phyloP scores from a whole-genome alignment of 53 echinoderm and acorn worm species.

The Crossaster papposus region DNA sequence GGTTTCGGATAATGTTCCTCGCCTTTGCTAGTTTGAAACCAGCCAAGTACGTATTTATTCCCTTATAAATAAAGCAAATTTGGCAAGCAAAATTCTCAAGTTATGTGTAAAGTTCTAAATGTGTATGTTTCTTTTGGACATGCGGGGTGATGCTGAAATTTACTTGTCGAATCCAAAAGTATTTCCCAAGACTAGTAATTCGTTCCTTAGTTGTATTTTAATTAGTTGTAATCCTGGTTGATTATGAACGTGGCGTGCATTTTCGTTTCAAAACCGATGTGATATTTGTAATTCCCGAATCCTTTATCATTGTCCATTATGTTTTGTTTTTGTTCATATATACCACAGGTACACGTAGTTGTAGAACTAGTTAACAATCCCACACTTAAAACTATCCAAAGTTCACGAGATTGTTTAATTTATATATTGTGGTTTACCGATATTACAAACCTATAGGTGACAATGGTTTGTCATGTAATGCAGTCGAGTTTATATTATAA shows the following conservation, averaged over 20 bases:
- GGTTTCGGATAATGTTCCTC: no score
- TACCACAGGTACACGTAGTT: background rate
- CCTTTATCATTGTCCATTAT: background rate
- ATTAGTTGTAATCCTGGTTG: background rate
- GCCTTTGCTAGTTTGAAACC: no score
- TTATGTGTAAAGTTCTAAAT: background rate
- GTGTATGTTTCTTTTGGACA: background rate
- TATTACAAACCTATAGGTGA: background rate
- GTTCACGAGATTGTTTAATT: conserved; percentile 44
- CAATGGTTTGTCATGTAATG: conserved; percentile 24
- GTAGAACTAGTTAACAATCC: conserved; percentile 1
- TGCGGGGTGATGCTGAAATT: background rate
- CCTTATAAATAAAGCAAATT: no score
- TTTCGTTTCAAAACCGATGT: background rate
- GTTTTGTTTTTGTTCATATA: background rate
- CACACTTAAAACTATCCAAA: conserved; percentile 30
- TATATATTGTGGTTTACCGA: conserved; percentile 32
- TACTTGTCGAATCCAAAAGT: background rate
- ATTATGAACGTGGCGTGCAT: background rate
- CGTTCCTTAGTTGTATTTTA: background rate
- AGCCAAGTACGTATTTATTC: no score
- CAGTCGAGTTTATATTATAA: conserved; percentile 45
- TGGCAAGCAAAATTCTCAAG: no score
- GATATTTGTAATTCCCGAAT: background rate
- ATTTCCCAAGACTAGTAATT: background rate